Percentiles rank a stretch among this genome's conserved stretches.
These are phyloP conservation scores for Neoniphon sammara DNA, from an alignment of 2,797 vertebrate genomes.

Conservation along the genomic window DNA sequence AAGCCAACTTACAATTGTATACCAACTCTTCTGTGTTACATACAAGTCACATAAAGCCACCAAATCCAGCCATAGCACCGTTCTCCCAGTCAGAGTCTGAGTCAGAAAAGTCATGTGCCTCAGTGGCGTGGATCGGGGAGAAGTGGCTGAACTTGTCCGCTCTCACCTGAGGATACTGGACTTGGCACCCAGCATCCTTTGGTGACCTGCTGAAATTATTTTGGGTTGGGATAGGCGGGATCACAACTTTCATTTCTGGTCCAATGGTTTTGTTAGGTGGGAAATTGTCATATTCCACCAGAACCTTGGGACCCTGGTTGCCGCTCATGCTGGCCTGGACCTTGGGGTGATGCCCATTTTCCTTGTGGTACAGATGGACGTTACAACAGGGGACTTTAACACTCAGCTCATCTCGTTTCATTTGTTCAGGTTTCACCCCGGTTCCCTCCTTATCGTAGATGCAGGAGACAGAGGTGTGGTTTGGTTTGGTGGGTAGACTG, in stretches of 20 bases:
- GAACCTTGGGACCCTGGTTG: slow-evolving; percentile 58
- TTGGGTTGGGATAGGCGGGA: slow-evolving; percentile 78
- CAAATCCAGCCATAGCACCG: slow-evolving; percentile 77
- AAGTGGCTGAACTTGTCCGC: slow-evolving; percentile 73
- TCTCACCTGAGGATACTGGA: slow-evolving; percentile 58
- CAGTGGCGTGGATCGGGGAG: slow-evolving; percentile 77
- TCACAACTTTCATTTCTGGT: slow-evolving; percentile 82
- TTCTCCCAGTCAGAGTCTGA: slow-evolving; percentile 87
- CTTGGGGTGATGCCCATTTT: slow-evolving; percentile 45
- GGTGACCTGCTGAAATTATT: slow-evolving; percentile 72
- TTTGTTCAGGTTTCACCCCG: slow-evolving; percentile 54
- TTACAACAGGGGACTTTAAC: slow-evolving; percentile 62
- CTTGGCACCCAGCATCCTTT: slow-evolving; percentile 58
- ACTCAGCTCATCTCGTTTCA: slow-evolving; percentile 57
- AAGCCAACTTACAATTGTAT: slow-evolving; percentile 22
- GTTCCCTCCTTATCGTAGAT: slow-evolving; percentile 64
- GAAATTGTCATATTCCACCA: slow-evolving; percentile 84
- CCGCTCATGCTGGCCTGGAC: slow-evolving; percentile 9
- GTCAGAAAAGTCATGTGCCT: slow-evolving; percentile 77
- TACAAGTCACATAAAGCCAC: slow-evolving; percentile 74
- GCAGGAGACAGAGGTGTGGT: slow-evolving; percentile 52
- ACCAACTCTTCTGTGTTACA: not conserved
- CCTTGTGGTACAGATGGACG: slow-evolving; percentile 68
- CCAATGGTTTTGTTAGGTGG: slow-evolving; percentile 85
- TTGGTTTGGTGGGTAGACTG: slow-evolving; percentile 44